Base-by-base conservation (phyloP, 2,888 invertebrate genomes). In the Terebella lapidaria region DNA sequence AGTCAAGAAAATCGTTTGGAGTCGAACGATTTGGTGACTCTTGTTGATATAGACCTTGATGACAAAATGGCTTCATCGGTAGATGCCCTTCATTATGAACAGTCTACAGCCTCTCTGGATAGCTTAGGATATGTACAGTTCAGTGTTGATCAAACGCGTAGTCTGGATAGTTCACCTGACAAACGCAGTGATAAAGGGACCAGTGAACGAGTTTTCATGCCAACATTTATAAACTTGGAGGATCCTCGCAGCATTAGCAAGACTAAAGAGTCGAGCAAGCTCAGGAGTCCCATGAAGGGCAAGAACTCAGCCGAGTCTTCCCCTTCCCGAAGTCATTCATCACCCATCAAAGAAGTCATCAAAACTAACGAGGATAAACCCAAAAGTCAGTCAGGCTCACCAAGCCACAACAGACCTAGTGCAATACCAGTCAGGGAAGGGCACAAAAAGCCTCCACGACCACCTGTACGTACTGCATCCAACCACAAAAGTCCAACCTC, bases 51-150 rank as follows among this genome's bases (percentile, higher is more conserved):
- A 73, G 93, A 94, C 73, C 89, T 93, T 78, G 94, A 92, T 79
- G 94, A 93, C 80, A 88, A 92, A 80, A 88, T 92, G 75, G 92
- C 93, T 75, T 92, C 93, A 79, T 94, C 94, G 66, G 84, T 94
- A 64, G 93, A 94, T 82, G 92, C 92, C 63, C 84, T 94, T 62
- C 83, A 93, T 47, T 61, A 59, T 30, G 53, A 64, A 25, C 54
- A 63, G 57, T 58, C 62, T 2, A 26, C 45, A n/a, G 60, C 56
- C n/a, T 62, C 63, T 10, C 10, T 66, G 24, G 62, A 67, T 49
- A 64, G 58, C 10, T 29, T 59, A 20, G 53, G 26, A 25, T 49
- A 49, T 18, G 54, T 27, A 22, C 60, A 60, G 51, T 27, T 52
- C 26, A 56, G 46, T 26, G n/a, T 27, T 5, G 54, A 26, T 29